Evolutionary conservation across 2,797 vertebrate species (phyloP).

Genomic region (Gorsachius magnificus): DNA sequence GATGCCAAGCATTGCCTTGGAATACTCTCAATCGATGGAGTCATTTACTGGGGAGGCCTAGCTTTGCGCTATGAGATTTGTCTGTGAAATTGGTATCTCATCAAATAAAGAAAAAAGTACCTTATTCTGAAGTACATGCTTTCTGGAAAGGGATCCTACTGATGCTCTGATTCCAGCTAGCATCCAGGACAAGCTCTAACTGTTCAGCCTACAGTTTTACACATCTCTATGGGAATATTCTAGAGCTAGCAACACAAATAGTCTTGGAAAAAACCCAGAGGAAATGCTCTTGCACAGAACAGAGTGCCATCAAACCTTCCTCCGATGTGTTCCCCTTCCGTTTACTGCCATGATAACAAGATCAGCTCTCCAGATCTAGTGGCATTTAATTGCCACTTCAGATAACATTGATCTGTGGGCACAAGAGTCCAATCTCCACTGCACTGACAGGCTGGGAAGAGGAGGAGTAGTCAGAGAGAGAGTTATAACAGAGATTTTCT

Average conservation of each 20-base stretch:
- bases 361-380: background rate
- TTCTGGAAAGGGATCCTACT: background rate
- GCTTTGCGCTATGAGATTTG: background rate
- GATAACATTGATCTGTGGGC: background rate
- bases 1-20: background rate
- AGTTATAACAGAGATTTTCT: background rate
- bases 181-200: background rate
- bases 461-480: background rate
- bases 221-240: background rate
- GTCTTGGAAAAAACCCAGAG: background rate
- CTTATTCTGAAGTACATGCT: background rate
- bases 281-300: background rate
- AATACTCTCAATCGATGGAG: background rate
- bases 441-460: background rate
- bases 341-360: background rate
- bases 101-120: background rate
- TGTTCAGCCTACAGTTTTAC: background rate
- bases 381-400: background rate
- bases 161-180: background rate
- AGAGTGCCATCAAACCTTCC: background rate
- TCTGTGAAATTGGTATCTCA: background rate
- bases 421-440: background rate
- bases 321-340: background rate
- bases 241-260: background rate
- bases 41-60: background rate